phyloP scores from a whole-genome alignment of 2,888 invertebrate species.

The Crocallis elinguaria region DNA sequence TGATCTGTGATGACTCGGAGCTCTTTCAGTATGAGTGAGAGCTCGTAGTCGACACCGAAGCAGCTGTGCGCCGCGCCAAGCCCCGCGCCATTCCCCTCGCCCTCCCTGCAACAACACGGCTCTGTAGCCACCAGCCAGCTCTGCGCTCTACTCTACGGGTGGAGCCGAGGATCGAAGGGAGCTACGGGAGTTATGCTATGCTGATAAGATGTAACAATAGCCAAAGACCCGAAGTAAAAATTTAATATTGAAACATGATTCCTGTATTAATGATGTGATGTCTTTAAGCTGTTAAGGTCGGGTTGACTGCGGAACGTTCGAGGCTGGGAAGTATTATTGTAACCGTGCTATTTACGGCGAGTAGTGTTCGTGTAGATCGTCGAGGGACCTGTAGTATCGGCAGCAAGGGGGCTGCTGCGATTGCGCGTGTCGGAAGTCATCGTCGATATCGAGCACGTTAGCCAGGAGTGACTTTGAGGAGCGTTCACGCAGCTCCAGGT shows the following conservation, averaged over 20 bases:
- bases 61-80: slow-evolving; percentile 91
- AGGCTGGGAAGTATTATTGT: slow-evolving; percentile 81
- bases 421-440: slow-evolving; percentile 95
- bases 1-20: slow-evolving; percentile 96
- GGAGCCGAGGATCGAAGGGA: slow-evolving; percentile 77
- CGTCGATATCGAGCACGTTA: slow-evolving; percentile 98
- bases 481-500: slow-evolving; percentile 94
- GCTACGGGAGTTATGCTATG: slow-evolving; percentile 74
- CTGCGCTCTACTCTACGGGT: slow-evolving; percentile 76
- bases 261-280: slow-evolving; percentile 43
- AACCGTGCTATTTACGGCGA: slow-evolving; percentile 85
- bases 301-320: slow-evolving; percentile 79
- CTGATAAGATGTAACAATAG: slow-evolving; percentile 61
- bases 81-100: slow-evolving; percentile 89
- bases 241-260: slow-evolving; percentile 51
- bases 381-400: slow-evolving; percentile 91
- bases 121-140: slow-evolving; percentile 77
- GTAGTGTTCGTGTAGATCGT: slow-evolving; percentile 85
- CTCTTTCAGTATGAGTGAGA: slow-evolving; percentile 97
- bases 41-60: slow-evolving; percentile 96
- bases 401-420: slow-evolving; percentile 90
- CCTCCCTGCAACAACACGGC: slow-evolving; percentile 73
- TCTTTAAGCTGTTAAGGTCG: slow-evolving; percentile 70
- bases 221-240: slow-evolving; percentile 65
- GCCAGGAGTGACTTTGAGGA: slow-evolving; percentile 98